phyloP scores from a whole-genome alignment of 2,113 vertebrate species.

The Toxotes chatareus region DNA sequence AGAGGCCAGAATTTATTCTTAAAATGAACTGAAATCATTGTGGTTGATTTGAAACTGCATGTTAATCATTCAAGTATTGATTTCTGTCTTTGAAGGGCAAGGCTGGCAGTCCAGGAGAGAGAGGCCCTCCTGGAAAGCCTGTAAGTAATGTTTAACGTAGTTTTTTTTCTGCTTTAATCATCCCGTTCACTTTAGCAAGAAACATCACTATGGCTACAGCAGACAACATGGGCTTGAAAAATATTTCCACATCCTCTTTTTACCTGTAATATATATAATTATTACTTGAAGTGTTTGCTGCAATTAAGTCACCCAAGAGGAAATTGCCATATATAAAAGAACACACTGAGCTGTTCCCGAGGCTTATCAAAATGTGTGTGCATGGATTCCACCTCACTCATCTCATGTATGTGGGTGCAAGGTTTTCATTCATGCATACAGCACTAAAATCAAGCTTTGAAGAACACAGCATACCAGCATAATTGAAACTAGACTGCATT shows the following conservation, averaged over 20 bases:
- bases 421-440: neutral
- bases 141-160: conserved; percentile 83
- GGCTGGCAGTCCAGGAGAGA: conserved; percentile 90
- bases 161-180: conserved; percentile 26
- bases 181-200: neutral
- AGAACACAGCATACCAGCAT: neutral
- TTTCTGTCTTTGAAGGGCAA: conserved; percentile 88
- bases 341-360: neutral
- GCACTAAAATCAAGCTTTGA: neutral
- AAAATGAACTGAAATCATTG: neutral
- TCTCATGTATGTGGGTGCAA: neutral
- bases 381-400: neutral
- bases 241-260: conserved; percentile 35
- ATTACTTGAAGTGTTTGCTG: neutral
- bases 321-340: conserved; percentile 25
- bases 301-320: conserved; percentile 22
- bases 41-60: conserved; percentile 1
- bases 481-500: neutral
- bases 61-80: conserved; percentile 7
- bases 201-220: conserved; percentile 9
- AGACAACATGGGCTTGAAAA: conserved; percentile 37
- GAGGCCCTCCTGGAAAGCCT: conserved; percentile 87
- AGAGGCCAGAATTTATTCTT: neutral
- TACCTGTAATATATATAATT: conserved; percentile 47
- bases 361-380: neutral